Evolutionary conservation across 2,113 vertebrate species (phyloP), one percentile per base, ranked within the genome.

Genomic region (Megaptera novaeangliae): DNA sequence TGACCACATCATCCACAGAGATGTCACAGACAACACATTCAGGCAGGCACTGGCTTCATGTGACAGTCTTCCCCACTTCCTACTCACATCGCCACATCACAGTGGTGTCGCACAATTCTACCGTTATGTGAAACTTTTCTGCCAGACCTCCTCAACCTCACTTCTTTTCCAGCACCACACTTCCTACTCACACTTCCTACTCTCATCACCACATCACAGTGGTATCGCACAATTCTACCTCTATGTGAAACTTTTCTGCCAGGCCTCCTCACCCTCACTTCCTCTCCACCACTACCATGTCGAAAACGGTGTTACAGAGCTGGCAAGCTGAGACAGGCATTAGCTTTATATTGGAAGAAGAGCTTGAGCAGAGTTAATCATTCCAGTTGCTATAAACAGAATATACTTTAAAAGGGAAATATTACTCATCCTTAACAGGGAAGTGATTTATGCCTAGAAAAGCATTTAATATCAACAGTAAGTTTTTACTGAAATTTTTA

Each of bases 391-490:
- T 88, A 87, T 83, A 87, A 96, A 88, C 41, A 78, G 31, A 83
- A 95, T 84, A 88, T 74, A 91, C 25, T 87, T 80, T 94, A 71
- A 91, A 90, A 86, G 68, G 55, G 29, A 97, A 93, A 57, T 93
- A 96, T 75, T 80, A 88, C 34, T 95, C 81, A 84, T 44, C 34
- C 68, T 95, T 72, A 61, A 96, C 39, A 95, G 63, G 31, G 74
- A 94, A 94, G 64, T 85, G 46, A 64, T 69, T 89, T 46, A 44
- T 3, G 36, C 59, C 72, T 86, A 86, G 25, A 75, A 93, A 95
- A 55, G n/a, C 27, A 87, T 23, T 78, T 80, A 61, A 72, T 55
- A 71, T 59, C 71, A 97, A 87, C 10, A 91, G 0, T 64, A 93
- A 91, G 55, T 91, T 82, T 88, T 91, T 55, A 81, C 17, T 88